Percentiles rank a stretch among this genome's conserved stretches.
These are phyloP conservation scores for Halcyon chelicuti DNA, from an alignment of 2,797 vertebrate genomes.

Conservation along the genomic window DNA sequence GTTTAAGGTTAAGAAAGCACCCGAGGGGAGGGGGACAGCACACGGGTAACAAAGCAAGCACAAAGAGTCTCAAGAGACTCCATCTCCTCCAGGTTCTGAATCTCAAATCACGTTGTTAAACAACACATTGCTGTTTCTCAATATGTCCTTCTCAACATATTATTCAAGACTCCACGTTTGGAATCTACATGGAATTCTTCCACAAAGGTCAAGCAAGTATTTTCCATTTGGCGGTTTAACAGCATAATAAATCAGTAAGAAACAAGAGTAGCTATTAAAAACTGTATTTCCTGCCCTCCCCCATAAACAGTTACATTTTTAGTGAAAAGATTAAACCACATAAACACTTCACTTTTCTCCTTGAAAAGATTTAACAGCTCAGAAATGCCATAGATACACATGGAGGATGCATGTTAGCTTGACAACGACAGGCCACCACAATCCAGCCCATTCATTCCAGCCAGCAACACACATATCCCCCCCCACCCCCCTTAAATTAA, in stretches of 20 bases:
- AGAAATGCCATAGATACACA: background rate
- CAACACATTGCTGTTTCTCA: background rate
- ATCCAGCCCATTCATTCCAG: background rate
- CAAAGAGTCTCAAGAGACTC: background rate
- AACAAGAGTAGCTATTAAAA: conserved; percentile 59
- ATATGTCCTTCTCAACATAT: background rate
- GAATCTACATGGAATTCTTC: background rate
- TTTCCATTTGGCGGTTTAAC: background rate
- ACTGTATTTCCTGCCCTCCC: background rate
- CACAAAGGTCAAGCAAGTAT: background rate
- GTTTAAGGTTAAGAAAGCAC: background rate
- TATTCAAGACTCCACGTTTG: background rate
- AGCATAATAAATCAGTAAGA: background rate
- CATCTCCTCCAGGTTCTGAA: background rate
- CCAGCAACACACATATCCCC: background rate
- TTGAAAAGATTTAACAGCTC: conserved; percentile 28
- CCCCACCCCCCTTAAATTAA: no score
- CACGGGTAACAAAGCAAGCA: background rate
- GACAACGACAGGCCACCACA: background rate
- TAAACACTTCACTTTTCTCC: conserved; percentile 29
- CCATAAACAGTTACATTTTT: conserved; percentile 41
- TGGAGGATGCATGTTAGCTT: background rate
- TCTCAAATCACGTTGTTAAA: background rate
- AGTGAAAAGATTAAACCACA: conserved; percentile 48
- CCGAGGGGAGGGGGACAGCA: background rate